phyloP scores from a whole-genome alignment of 1,140 invertebrate genomes.

The Bombus consobrinus region DNA sequence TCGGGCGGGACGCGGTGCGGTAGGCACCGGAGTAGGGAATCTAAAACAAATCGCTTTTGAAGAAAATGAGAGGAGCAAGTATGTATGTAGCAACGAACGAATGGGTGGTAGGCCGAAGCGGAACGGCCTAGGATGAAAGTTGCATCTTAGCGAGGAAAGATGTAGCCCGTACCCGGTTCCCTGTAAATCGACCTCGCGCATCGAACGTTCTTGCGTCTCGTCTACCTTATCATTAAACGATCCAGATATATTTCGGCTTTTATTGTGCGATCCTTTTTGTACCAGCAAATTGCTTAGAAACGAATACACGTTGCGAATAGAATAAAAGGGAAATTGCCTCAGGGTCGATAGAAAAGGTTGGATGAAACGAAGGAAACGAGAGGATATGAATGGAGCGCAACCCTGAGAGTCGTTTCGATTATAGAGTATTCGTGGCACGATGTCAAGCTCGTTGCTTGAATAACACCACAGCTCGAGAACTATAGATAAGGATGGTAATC shows the following conservation, averaged over 20 bases:
- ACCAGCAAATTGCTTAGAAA: background rate
- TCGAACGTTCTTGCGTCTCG: too few relatives aligned
- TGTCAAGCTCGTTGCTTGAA: background rate
- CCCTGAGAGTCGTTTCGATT: background rate
- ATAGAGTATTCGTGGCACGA: background rate
- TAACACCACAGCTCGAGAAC: background rate
- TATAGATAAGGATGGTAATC: background rate
- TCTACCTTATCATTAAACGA: too few relatives aligned
- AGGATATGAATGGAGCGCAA: background rate
- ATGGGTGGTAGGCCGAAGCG: too few relatives aligned
- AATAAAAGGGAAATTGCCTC: background rate
- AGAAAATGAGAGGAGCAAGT: background rate
- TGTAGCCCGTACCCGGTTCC: background rate
- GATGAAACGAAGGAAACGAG: background rate
- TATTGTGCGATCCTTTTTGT: background rate
- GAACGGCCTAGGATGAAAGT: too few relatives aligned
- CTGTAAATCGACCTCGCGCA: too few relatives aligned
- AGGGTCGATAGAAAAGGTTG: background rate
- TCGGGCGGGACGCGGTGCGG: background rate
- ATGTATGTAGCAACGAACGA: background rate
- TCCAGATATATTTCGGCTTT: too few relatives aligned
- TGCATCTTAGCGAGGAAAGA: background rate
- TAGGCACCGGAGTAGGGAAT: background rate
- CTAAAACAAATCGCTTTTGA: constrained; percentile 19
- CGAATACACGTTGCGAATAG: too few relatives aligned